Percentiles rank a stretch among this genome's conserved stretches.
Conservation (phyloP, 2,888 invertebrate species). For the Leucophora obtusa region DNA sequence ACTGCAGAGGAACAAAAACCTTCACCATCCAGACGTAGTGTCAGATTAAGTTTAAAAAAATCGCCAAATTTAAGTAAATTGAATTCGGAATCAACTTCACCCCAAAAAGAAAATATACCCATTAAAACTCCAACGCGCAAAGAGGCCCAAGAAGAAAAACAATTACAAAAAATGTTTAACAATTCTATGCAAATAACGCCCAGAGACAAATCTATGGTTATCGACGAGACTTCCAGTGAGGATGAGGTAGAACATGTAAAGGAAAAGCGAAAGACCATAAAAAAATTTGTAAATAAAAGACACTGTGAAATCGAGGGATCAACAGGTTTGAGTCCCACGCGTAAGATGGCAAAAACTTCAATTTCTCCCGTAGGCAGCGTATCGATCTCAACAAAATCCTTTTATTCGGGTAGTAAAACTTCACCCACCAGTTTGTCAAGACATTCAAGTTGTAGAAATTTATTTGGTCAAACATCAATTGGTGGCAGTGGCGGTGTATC, state of each 20-base stretch:
- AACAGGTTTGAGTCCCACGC: constrained; percentile 50
- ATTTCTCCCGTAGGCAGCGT: constrained; percentile 22
- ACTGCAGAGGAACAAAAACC: constrained; percentile 29
- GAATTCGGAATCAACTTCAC: constrained; percentile 27
- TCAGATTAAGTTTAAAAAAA: constrained; percentile 51
- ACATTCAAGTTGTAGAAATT: constrained; percentile 47
- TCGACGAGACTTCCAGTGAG: constrained; percentile 47
- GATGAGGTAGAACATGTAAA: constrained; percentile 31
- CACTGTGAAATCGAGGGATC: constrained; percentile 29
- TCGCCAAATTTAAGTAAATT: constrained; percentile 33
- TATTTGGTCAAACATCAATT: constrained; percentile 43
- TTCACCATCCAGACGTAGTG: constrained; percentile 61
- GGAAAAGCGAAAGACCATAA: constrained; percentile 12
- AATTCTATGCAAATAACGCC: constrained; percentile 73
- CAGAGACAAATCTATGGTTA: constrained; percentile 47
- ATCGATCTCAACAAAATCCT: constrained; percentile 69
- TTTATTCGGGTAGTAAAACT: constrained; percentile 66
- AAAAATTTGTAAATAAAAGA: constrained; percentile 60
- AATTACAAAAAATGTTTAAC: constrained; percentile 73
- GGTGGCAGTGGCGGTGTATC: constrained; percentile 40
- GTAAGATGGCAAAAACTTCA: constrained; percentile 61
- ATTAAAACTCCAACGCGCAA: constrained; percentile 36
- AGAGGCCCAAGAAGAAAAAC: constrained; percentile 62
- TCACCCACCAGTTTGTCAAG: constrained; percentile 14
- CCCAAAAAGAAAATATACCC: constrained; percentile 60